Evolutionary conservation across 2,113 vertebrate genomes (phyloP).

Genomic region (Tragulus kanchil): DNA sequence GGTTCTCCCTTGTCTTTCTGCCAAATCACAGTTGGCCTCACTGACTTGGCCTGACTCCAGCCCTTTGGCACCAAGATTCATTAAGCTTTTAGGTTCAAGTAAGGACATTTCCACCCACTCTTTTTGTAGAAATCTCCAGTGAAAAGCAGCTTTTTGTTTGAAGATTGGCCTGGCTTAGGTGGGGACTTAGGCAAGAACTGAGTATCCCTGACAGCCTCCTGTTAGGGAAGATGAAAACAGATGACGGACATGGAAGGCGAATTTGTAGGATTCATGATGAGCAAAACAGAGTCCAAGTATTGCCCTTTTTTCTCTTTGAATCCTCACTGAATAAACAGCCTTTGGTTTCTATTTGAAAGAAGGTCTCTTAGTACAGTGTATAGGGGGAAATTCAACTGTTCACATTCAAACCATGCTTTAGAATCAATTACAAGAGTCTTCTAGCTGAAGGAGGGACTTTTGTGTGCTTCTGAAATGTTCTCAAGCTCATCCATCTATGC

Average conservation of each 20-base stretch:
- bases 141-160: conserved; percentile 75
- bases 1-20: conserved; percentile 71
- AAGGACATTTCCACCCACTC: conserved; percentile 85
- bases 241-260: not conserved
- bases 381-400: not conserved
- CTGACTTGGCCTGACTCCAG: conserved; percentile 84
- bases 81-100: conserved; percentile 86
- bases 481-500: not conserved
- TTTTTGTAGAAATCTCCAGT: conserved; percentile 33
- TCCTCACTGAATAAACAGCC: not conserved
- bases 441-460: not conserved
- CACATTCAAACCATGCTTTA: not conserved
- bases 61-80: conserved; percentile 82
- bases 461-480: not conserved
- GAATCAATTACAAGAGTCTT: not conserved
- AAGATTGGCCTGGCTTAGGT: conserved; percentile 64
- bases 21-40: conserved; percentile 79
- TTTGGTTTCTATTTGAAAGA: conserved; percentile 47
- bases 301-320: not conserved
- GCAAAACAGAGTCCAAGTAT: conserved; percentile 12
- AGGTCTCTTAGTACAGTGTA: conserved; percentile 16
- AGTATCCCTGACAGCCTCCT: conserved; percentile 13
- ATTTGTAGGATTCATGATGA: not conserved
- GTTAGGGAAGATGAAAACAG: conserved; percentile 58
- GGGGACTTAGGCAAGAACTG: conserved; percentile 35